Evolutionary conservation across 2,113 vertebrate species (phyloP).

Genomic region (Indicator indicator): DNA sequence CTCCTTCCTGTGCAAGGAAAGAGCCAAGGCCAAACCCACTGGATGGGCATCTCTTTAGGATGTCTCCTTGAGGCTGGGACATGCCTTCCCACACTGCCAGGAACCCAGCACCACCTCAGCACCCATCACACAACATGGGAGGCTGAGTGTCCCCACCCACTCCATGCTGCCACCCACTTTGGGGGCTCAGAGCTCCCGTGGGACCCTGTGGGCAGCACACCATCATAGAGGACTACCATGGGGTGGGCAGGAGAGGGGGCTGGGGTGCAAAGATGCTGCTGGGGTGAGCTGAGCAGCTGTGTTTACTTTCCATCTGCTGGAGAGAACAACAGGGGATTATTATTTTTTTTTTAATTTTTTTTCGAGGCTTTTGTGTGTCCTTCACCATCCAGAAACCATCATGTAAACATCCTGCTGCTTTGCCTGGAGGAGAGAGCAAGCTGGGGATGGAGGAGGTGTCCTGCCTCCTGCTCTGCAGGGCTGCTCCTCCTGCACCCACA

Average conservation of each 20-base stretch:
- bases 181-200: background rate
- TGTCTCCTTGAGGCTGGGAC: background rate
- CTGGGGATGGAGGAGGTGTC: background rate
- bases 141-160: background rate
- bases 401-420: slow-evolving; percentile 51
- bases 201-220: background rate
- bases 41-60: background rate
- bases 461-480: background rate
- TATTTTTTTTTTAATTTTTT: background rate
- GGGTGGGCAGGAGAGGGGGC: background rate
- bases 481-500: background rate
- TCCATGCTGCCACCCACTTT: rapidly evolving
- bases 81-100: rapidly evolving
- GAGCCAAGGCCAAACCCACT: rapidly evolving
- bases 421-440: background rate
- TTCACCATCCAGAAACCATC: background rate
- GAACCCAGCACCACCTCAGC: background rate
- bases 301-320: slow-evolving; percentile 53
- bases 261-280: rapidly evolving
- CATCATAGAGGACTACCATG: no score
- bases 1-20: background rate
- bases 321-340: background rate
- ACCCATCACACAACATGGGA: rapidly evolving
- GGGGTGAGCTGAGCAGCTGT: slow-evolving; percentile 29
- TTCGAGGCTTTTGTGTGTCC: background rate